Conservation (phyloP, 2,888 invertebrate genomes). For the Heliconius erato region DNA sequence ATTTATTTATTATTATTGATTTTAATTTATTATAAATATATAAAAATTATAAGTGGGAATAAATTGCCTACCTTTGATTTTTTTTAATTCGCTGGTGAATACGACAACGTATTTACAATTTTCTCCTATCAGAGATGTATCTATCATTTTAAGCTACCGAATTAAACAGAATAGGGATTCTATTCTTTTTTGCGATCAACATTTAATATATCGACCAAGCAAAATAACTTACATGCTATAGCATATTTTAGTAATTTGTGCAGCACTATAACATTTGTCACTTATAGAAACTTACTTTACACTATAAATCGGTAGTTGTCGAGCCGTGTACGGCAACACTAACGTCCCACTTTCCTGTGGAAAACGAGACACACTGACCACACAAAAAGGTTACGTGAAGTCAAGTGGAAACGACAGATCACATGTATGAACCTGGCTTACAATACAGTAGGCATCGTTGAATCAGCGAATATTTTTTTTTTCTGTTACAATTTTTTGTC, state of each 20-base stretch:
- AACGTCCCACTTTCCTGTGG: conserved; percentile 76
- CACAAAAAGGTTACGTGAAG: conserved; percentile 56
- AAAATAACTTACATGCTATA: background rate
- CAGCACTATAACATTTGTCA: conserved; percentile 48
- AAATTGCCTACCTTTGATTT: too few relatives aligned
- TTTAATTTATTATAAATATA: background rate
- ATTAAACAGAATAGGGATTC: too few relatives aligned
- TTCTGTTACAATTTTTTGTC: background rate
- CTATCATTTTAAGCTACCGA: too few relatives aligned
- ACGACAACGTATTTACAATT: too few relatives aligned
- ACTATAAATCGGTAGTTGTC: conserved; percentile 67
- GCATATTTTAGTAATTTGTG: background rate
- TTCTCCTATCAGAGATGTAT: too few relatives aligned
- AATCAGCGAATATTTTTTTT: background rate
- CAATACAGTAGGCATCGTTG: conserved; percentile 20
- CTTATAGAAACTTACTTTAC: conserved; percentile 52
- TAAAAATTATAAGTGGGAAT: background rate
- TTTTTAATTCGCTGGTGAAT: too few relatives aligned
- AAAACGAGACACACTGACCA: conserved; percentile 56
- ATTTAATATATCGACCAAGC: background rate
- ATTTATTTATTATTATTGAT: background rate
- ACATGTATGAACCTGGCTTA: conserved; percentile 40
- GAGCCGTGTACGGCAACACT: conserved; percentile 67
- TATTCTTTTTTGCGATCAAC: too few relatives aligned
- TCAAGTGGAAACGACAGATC: conserved; percentile 49